Evolutionary conservation across 1,140 invertebrate genomes (phyloP).

Genomic region (Rhopalosiphum padi): DNA sequence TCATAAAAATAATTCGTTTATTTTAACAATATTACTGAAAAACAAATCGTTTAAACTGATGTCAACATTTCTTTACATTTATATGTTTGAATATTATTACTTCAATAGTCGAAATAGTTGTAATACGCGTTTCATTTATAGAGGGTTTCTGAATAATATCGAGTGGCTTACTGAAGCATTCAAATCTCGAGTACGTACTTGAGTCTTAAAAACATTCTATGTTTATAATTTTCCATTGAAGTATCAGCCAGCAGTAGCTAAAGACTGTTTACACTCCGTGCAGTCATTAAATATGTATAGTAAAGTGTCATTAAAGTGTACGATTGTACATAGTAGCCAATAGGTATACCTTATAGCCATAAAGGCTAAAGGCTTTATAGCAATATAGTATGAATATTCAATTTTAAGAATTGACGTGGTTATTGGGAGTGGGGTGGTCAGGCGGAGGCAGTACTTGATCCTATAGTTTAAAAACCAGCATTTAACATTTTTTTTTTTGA

Average conservation of each 20-base stretch:
- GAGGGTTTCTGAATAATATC: not conserved
- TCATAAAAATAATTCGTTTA: not conserved
- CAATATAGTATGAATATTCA: too few species aligned
- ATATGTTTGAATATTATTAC: not conserved
- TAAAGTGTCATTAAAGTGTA: not conserved
- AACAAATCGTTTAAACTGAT: not conserved
- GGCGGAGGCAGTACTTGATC: too few species aligned
- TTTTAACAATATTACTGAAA: not conserved
- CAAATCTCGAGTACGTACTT: not conserved
- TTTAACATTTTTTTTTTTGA: too few species aligned
- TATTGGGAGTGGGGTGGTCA: not conserved
- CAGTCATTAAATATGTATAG: not conserved
- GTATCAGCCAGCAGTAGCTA: not conserved
- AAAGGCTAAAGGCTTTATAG: too few species aligned
- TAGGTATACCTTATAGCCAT: not conserved
- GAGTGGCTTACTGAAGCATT: not conserved
- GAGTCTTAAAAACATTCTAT: not conserved
- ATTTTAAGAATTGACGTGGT: too few species aligned
- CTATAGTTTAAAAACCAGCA: too few species aligned
- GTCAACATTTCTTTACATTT: not conserved
- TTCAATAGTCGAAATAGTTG: not conserved
- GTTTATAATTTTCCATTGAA: not conserved
- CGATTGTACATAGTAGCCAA: not conserved
- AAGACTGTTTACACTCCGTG: not conserved
- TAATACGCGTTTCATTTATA: not conserved